Conservation (phyloP, 2,797 vertebrate genomes). For the Scarus forsteni region DNA sequence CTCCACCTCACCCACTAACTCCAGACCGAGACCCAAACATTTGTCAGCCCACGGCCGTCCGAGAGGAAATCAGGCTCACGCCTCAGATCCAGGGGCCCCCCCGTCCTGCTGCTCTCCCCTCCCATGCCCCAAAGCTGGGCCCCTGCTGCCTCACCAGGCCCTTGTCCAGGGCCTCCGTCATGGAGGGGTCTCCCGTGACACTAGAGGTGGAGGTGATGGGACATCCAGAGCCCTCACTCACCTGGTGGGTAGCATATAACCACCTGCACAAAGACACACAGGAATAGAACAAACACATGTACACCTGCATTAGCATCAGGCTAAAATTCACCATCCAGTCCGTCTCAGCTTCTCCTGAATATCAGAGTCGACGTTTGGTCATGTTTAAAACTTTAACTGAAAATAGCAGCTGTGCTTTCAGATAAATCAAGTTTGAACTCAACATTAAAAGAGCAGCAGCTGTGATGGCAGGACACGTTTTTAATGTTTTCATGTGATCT, state of each 20-base stretch:
- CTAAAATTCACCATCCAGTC: no score
- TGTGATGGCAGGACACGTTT: no score
- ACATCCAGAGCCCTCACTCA: conserved; percentile 92
- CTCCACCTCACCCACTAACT: conserved; percentile 76
- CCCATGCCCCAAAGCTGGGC: conserved; percentile 82
- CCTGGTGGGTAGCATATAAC: conserved; percentile 97
- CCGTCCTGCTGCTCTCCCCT: conserved; percentile 32
- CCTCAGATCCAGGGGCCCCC: conserved; percentile 75
- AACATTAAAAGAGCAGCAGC: no score
- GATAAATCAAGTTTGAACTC: no score
- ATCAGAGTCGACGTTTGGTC: no score
- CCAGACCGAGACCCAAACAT: conserved; percentile 80
- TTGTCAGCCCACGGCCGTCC: conserved; percentile 85
- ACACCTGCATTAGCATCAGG: conserved; percentile 16
- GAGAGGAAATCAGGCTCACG: conserved; percentile 88
- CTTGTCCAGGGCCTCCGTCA: conserved; percentile 89
- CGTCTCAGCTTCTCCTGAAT: no score
- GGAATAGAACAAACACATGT: not conserved
- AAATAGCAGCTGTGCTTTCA: no score
- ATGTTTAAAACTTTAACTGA: no score
- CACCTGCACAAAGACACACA: conserved; percentile 77
- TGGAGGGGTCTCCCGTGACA: conserved; percentile 93
- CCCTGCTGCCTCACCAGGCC: conserved; percentile 91
- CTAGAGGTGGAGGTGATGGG: conserved; percentile 95
- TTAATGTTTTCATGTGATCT: no score